A percentile compares a stretch with the other conserved stretches of the same genome.
Conservation (phyloP, 2,113 vertebrate species). For the Phasianus colchicus region DNA sequence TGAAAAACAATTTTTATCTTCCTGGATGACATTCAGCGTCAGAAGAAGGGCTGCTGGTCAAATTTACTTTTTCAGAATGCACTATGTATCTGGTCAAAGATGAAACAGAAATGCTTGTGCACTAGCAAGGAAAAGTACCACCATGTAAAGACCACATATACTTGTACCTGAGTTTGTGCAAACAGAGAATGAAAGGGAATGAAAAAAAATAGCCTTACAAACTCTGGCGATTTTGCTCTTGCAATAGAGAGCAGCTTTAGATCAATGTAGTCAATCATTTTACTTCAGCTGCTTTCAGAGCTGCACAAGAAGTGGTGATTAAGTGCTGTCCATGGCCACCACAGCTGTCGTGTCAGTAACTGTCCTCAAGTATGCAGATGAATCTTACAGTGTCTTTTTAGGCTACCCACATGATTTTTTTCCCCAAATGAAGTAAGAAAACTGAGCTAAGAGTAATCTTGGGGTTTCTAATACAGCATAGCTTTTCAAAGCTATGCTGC, state of each 20-base stretch:
- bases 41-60: background rate
- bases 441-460: background rate
- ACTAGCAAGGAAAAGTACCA: background rate
- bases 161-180: accelerated
- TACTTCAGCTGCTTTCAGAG: background rate
- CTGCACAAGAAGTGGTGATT: background rate
- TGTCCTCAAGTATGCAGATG: background rate
- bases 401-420: background rate
- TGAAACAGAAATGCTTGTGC: background rate
- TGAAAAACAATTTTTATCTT: background rate
- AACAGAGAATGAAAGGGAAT: background rate
- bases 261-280: background rate
- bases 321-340: background rate
- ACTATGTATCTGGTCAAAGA: background rate
- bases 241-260: background rate
- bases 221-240: background rate
- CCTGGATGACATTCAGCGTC: background rate
- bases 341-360: background rate
- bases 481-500: background rate
- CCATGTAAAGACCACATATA: background rate
- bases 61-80: background rate
- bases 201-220: background rate
- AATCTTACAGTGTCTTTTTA: background rate
- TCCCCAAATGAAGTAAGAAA: background rate
- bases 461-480: background rate